Conservation (phyloP, 2,888 invertebrate species). For the Diogma glabrata region DNA sequence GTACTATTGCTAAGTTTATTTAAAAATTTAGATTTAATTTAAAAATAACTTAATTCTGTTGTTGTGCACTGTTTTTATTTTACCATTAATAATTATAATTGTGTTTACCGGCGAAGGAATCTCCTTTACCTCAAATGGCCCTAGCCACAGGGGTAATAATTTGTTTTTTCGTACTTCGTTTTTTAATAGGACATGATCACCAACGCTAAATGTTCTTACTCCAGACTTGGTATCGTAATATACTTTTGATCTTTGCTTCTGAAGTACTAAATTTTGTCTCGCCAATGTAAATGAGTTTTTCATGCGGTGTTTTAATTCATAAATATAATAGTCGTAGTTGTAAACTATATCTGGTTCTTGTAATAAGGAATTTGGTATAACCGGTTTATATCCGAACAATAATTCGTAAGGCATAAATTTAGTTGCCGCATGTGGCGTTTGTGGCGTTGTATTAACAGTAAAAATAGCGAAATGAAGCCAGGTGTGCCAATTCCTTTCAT, state of each 20-base stretch:
- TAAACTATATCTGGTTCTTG: constrained; percentile 17
- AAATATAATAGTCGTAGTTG: constrained; percentile 21
- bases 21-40: too few relatives aligned
- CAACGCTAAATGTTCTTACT: too few relatives aligned
- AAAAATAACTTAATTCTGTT: too few relatives aligned
- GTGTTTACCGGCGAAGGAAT: too few relatives aligned
- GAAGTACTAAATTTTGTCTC: constrained; percentile 19
- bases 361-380: constrained; percentile 22
- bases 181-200: too few relatives aligned
- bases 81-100: too few relatives aligned
- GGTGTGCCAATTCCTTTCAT: constrained; percentile 23
- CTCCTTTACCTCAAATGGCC: too few relatives aligned
- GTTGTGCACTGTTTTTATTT: too few relatives aligned
- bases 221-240: constrained; percentile 18
- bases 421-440: constrained; percentile 25
- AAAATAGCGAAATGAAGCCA: constrained; percentile 25
- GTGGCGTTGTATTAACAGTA: constrained; percentile 26
- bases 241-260: constrained; percentile 24
- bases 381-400: constrained; percentile 27
- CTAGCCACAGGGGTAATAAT: too few relatives aligned
- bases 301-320: constrained; percentile 22
- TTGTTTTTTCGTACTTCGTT: too few relatives aligned
- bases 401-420: constrained; percentile 28
- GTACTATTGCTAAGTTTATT: too few relatives aligned
- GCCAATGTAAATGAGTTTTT: constrained; percentile 21